A percentile compares a stretch with the other conserved stretches of the same genome.
Conservation (phyloP, 2,113 vertebrate genomes). For the Lepisosteus osseus region DNA sequence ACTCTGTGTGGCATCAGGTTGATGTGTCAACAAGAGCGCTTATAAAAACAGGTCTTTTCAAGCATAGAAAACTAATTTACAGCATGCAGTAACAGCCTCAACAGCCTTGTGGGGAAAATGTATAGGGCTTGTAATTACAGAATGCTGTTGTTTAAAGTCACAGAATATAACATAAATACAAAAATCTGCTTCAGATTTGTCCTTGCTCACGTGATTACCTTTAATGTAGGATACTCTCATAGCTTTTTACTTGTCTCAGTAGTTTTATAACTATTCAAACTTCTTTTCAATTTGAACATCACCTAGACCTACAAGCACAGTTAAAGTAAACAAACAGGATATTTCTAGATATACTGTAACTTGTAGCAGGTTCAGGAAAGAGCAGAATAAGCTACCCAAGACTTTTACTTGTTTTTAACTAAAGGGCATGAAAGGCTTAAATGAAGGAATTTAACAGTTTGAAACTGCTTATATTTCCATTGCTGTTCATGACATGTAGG, state of each 20-base stretch:
- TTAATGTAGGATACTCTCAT: conserved; percentile 36
- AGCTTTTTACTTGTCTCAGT: conserved; percentile 25
- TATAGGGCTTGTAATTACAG: conserved; percentile 38
- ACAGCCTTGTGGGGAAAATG: conserved; percentile 39
- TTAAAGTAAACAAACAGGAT: conserved; percentile 34
- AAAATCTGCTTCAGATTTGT: conserved; percentile 56
- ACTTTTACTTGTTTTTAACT: conserved; percentile 6
- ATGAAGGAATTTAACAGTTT: not conserved
- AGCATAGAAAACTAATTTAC: conserved; percentile 82
- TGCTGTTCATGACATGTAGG: not conserved
- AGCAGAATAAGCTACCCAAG: conserved; percentile 20
- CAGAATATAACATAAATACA: conserved; percentile 44
- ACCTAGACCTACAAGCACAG: conserved; percentile 20
- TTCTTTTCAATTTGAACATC: conserved; percentile 23
- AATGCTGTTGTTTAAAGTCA: conserved; percentile 43
- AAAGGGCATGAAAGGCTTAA: not conserved
- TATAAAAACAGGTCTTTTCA: conserved; percentile 82
- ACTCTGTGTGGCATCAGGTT: conserved; percentile 84
- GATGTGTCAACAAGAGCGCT: conserved; percentile 88
- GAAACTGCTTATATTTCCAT: not conserved
- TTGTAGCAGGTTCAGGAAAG: conserved; percentile 2
- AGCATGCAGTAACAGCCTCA: conserved; percentile 71
- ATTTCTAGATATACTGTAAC: not conserved
- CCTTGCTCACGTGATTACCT: conserved; percentile 42
- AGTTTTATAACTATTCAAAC: conserved; percentile 43